Evolutionary conservation across 2,113 vertebrate genomes (phyloP), one percentile per base, ranked within the genome.

Genomic region (Oreochromis tanganicae): DNA sequence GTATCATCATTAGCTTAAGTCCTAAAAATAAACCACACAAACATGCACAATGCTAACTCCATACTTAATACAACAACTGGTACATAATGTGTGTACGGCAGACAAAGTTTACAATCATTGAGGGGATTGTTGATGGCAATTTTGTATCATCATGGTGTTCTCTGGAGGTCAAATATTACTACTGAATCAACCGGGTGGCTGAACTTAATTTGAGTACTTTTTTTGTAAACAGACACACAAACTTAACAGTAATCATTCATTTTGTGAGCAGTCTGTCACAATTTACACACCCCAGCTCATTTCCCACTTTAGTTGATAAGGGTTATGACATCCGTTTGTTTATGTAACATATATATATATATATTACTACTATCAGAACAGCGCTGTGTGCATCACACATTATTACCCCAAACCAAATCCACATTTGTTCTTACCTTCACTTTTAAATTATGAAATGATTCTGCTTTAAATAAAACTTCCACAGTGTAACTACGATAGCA

Each of bases 81-180:
- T 50, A 75, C 43, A 50, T 75, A 19, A 9, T 27, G 21, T 43
- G 9, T 43, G 11, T 43, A 48, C 3, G 9, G 24, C 41, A 48
- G 41, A 75, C 0, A 75, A 17, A 0, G 5, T 75, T 29, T 75
- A 46, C 13, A 9, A 17, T 48, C 41, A 73, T 48, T 0, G 24
- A 75, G 8, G 5, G 27, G 43, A 50, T 75, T 50, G 68, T 19
- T 75, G 24, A 29, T 75, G 14, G 24, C 46, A 19, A 29, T 75
- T 75, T 29, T 48, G 71, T 19, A 50, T 17, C 4, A 48, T 48
- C 19, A 21, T 21, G 7, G 27, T 50, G 46, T 78, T 52, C 46
- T 73, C 21, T 81, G 3, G 14, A 29, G 34, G 21, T 41, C 34
- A 81, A 57, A 81, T 57, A 27, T 81, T 9, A 57, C 9, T 27